Conservation (phyloP, 2,888 invertebrate genomes). For the Leptopilina drosophilae region DNA sequence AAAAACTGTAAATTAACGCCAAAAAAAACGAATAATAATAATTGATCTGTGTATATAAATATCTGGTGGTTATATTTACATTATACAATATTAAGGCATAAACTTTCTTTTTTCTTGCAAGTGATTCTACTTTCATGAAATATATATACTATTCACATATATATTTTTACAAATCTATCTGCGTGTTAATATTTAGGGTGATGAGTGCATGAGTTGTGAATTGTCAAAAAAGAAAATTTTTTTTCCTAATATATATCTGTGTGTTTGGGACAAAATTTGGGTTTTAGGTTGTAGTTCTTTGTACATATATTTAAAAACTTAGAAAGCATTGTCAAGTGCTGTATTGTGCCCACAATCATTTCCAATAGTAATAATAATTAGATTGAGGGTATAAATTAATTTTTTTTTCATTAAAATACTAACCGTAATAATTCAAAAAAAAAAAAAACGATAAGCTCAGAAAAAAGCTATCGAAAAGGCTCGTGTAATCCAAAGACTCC, state of each 20-base stretch:
- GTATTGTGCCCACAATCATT: conserved; percentile 76
- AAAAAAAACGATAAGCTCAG: conserved; percentile 6
- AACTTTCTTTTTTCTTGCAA: conserved; percentile 61
- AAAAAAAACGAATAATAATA: conserved; percentile 16
- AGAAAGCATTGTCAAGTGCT: conserved; percentile 77
- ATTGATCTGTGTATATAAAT: conserved; percentile 50
- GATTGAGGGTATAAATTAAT: conserved; percentile 65
- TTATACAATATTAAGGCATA: conserved; percentile 53
- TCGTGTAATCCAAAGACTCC: neutral
- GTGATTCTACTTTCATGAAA: conserved; percentile 68
- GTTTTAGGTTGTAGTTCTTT: conserved; percentile 70
- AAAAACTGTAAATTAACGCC: conserved; percentile 45
- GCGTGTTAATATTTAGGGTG: conserved; percentile 63
- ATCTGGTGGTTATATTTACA: conserved; percentile 52
- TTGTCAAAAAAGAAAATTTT: conserved; percentile 61
- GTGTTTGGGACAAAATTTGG: conserved; percentile 69
- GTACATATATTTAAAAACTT: conserved; percentile 50
- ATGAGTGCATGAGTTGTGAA: conserved; percentile 74
- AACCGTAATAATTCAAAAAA: conserved; percentile 57
- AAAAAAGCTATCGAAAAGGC: conserved; percentile 34
- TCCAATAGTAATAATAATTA: conserved; percentile 73
- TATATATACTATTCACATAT: conserved; percentile 38
- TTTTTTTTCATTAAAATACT: conserved; percentile 60
- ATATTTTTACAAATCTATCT: conserved; percentile 41
- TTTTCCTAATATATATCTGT: conserved; percentile 51